A percentile compares a stretch with the other conserved stretches of the same genome.
phyloP scores from a whole-genome alignment of 2,888 invertebrate genomes.

The Lasioglossum oenotherae region DNA sequence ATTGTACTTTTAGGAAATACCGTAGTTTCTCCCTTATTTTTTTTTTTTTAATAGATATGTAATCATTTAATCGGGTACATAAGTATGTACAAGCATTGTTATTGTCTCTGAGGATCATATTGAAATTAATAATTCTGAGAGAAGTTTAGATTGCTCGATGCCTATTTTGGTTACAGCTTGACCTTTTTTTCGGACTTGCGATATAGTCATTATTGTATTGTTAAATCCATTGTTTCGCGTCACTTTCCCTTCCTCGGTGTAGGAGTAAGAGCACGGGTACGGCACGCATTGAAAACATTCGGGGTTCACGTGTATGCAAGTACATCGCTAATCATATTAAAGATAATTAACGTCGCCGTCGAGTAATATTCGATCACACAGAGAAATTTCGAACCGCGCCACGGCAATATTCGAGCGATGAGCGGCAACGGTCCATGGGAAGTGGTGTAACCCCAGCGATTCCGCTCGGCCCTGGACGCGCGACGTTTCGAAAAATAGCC shows the following conservation, averaged over 20 bases:
- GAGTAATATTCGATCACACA: slow-evolving; percentile 64
- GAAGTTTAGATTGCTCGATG: not conserved
- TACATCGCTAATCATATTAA: slow-evolving; percentile 70
- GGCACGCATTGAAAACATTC: slow-evolving; percentile 49
- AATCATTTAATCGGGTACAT: not conserved
- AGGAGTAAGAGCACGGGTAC: not conserved
- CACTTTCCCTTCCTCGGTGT: not conserved
- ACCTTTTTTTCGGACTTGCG: not conserved
- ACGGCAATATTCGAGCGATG: slow-evolving; percentile 37
- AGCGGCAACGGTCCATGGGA: slow-evolving; percentile 46
- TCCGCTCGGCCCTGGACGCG: slow-evolving; percentile 32
- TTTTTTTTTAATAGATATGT: not conserved
- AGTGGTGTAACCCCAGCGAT: slow-evolving; percentile 62
- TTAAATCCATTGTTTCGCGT: slow-evolving; percentile 25
- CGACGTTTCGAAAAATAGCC: slow-evolving; percentile 64
- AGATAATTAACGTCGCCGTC: slow-evolving; percentile 69
- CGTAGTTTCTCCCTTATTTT: not conserved
- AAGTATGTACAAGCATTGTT: not conserved
- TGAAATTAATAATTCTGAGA: not conserved
- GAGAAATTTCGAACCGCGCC: slow-evolving; percentile 54
- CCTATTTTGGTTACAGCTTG: not conserved
- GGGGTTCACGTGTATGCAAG: slow-evolving; percentile 56
- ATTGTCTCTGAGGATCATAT: not conserved
- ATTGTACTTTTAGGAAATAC: not conserved
- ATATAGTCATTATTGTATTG: not conserved